Percentiles rank a stretch among this genome's conserved stretches.
These are phyloP conservation scores for Sycobia sp. DNA, from an alignment of 1,140 invertebrate species.

Conservation along the genomic window DNA sequence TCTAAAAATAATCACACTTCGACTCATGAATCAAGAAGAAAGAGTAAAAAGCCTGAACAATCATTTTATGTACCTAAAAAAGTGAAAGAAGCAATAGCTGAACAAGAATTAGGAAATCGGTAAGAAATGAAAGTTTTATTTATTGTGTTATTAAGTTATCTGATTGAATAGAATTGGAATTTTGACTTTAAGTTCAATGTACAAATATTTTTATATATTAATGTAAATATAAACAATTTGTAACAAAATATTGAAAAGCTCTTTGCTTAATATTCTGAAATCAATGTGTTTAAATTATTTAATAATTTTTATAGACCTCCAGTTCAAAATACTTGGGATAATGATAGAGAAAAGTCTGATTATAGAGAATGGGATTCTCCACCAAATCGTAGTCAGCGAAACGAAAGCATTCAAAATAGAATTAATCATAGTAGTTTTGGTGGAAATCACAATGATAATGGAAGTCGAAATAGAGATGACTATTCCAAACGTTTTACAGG, in stretches of 20 bases:
- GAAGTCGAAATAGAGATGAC: constrained; percentile 48
- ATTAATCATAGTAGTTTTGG: constrained; percentile 44
- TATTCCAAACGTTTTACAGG: constrained; percentile 52
- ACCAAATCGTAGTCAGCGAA: constrained; percentile 49
- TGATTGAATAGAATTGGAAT: background rate
- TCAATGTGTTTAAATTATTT: too few species aligned
- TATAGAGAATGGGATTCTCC: constrained; percentile 53
- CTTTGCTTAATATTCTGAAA: too few species aligned
- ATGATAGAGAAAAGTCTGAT: constrained; percentile 47
- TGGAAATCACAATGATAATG: constrained; percentile 44
- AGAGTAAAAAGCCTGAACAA: constrained; percentile 65
- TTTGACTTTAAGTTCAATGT: too few species aligned
- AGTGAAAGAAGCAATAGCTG: constrained; percentile 61
- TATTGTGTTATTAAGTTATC: background rate
- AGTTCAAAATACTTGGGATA: constrained; percentile 46
- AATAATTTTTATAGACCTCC: constrained; percentile 41
- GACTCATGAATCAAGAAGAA: constrained; percentile 52
- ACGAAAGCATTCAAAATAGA: constrained; percentile 41
- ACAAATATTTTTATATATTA: too few species aligned
- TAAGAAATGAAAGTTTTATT: constrained; percentile 26
- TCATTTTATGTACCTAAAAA: constrained; percentile 64
- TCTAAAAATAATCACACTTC: constrained; percentile 45
- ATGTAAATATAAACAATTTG: too few species aligned
- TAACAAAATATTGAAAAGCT: too few species aligned
- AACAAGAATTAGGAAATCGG: constrained; percentile 51